Evolutionary conservation across 2,797 vertebrate species (phyloP).

Genomic region (Pangasius mekongensis): DNA sequence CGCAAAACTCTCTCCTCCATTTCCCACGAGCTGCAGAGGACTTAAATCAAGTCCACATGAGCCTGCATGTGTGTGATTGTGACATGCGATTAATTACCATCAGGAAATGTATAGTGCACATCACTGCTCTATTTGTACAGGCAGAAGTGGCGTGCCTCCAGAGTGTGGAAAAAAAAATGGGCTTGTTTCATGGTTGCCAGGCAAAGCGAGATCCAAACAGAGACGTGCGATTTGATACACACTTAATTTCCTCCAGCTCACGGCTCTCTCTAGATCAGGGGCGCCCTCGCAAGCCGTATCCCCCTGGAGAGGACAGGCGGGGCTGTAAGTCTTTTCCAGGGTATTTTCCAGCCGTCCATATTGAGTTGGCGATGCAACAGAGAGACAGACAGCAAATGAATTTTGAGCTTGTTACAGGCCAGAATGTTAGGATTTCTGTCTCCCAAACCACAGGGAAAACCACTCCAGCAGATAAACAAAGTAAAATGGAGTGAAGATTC

Average conservation of each 20-base stretch:
- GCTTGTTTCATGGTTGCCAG: slow-evolving; percentile 73
- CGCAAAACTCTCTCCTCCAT: slow-evolving; percentile 8
- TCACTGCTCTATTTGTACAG: slow-evolving; percentile 44
- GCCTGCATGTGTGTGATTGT: slow-evolving; percentile 38
- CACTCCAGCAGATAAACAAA: slow-evolving; percentile 61
- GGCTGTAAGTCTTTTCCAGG: slow-evolving; percentile 68
- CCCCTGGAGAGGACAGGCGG: slow-evolving; percentile 62
- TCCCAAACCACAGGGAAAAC: slow-evolving; percentile 72
- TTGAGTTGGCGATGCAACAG: slow-evolving; percentile 69
- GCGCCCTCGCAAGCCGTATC: slow-evolving; percentile 44
- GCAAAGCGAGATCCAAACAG: slow-evolving; percentile 69
- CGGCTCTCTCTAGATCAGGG: slow-evolving; percentile 59
- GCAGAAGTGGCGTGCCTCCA: slow-evolving; percentile 35
- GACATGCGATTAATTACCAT: slow-evolving; percentile 48
- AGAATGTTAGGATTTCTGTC: slow-evolving; percentile 68
- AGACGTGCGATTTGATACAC: slow-evolving; percentile 63
- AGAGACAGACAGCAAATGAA: slow-evolving; percentile 69
- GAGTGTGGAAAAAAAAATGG: slow-evolving; percentile 54
- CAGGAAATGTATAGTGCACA: slow-evolving; percentile 47
- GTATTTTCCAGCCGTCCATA: slow-evolving; percentile 72
- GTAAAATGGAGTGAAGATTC: slow-evolving; percentile 63
- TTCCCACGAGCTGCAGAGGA: slow-evolving; percentile 38
- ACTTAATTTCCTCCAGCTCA: slow-evolving; percentile 67
- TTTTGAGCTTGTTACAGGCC: slow-evolving; percentile 67
- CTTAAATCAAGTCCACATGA: slow-evolving; percentile 57